Conservation (phyloP, 1,140 invertebrate genomes). For the Anastrepha ludens region DNA sequence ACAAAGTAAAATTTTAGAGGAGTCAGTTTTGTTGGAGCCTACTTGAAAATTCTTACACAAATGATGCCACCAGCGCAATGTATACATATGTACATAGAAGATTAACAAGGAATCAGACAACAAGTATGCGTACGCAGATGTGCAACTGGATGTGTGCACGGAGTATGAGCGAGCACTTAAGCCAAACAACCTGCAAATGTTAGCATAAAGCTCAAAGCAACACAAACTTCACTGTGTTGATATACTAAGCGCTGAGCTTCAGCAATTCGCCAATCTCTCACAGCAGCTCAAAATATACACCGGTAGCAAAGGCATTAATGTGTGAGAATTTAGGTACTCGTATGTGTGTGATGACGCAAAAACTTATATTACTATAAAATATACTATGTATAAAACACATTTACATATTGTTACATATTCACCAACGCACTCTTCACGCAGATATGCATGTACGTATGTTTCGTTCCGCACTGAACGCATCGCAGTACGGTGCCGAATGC, state of each 20-base stretch:
- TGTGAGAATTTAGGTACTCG: too few relatives aligned
- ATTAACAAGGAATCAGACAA: constrained; percentile 32
- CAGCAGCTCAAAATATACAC: constrained; percentile 16
- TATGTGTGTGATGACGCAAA: not conserved
- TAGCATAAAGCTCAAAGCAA: constrained; percentile 48
- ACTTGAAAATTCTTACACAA: not conserved
- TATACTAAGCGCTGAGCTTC: not conserved
- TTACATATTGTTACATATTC: too few relatives aligned
- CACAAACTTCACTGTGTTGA: constrained; percentile 29
- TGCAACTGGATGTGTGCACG: not conserved
- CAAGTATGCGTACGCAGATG: not conserved
- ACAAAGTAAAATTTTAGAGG: not conserved
- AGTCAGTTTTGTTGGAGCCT: not conserved
- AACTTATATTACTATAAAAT: not conserved
- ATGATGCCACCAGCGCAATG: constrained; percentile 4
- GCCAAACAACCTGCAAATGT: constrained; percentile 42
- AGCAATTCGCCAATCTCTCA: constrained; percentile 29
- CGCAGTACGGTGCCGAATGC: too few relatives aligned
- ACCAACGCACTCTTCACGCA: too few relatives aligned
- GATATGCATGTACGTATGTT: too few relatives aligned
- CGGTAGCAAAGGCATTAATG: not conserved
- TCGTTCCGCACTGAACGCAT: too few relatives aligned
- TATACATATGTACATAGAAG: constrained; percentile 9
- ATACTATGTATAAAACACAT: too few relatives aligned
- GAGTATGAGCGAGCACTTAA: not conserved